A percentile compares a stretch with the other conserved stretches of the same genome.
Conservation (phyloP, 92 coral and sea anemone genomes). For the Phenganax stokvisi region DNA sequence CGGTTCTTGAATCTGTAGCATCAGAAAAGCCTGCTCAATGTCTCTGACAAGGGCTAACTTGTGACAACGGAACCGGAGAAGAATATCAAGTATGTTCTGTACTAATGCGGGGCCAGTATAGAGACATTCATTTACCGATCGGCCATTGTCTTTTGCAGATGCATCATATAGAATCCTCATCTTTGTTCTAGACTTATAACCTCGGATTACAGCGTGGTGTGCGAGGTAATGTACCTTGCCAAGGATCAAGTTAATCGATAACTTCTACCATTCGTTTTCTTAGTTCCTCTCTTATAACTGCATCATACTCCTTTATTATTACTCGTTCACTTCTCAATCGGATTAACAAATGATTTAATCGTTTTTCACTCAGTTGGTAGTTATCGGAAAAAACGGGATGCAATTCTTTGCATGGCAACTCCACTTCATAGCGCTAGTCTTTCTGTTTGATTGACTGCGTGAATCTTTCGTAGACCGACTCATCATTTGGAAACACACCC, state of each 20-base stretch:
- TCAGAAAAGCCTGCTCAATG: too few relatives aligned
- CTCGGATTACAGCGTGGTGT: too few relatives aligned
- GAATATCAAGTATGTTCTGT: too few relatives aligned
- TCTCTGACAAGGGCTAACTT: too few relatives aligned
- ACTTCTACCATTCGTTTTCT: neutral
- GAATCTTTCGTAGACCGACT: constrained; percentile 16
- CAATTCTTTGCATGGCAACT: constrained; percentile 13
- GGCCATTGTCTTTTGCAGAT: too few relatives aligned
- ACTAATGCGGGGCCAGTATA: too few relatives aligned
- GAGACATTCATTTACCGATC: too few relatives aligned
- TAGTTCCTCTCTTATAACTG: constrained; percentile 12
- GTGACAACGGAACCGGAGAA: too few relatives aligned
- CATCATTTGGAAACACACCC: constrained; percentile 14
- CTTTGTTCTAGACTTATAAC: too few relatives aligned
- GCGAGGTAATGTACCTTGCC: constrained; percentile 12
- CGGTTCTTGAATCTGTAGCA: too few relatives aligned
- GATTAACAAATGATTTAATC: neutral
- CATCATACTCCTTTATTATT: constrained; percentile 7
- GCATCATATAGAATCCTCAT: too few relatives aligned
- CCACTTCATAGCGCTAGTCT: constrained; percentile 14
- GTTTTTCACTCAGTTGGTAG: neutral
- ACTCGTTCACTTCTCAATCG: neutral
- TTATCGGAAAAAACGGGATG: neutral
- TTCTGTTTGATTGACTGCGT: neutral
- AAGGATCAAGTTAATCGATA: neutral